phyloP scores from a whole-genome alignment of 2,888 invertebrate genomes.

The Lutraria lutraria region DNA sequence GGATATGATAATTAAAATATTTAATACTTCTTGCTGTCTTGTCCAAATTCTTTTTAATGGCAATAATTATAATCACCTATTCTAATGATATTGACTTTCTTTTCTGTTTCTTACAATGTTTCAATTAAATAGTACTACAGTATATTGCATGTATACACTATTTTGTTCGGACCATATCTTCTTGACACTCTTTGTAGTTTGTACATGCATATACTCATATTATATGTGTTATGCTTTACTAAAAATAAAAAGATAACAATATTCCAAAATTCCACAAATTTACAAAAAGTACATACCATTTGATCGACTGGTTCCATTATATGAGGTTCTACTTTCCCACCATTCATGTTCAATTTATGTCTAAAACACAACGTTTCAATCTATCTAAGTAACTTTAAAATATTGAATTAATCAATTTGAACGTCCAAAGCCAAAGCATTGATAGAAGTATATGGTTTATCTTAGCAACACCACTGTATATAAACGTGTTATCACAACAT shows the following conservation, averaged over 20 bases:
- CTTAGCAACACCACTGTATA: background rate
- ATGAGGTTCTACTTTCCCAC: background rate
- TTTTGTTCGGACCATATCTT: background rate
- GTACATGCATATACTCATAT: background rate
- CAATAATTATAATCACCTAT: too few relatives aligned
- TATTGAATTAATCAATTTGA: background rate
- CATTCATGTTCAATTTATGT: background rate
- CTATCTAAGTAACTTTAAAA: background rate
- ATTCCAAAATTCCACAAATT: background rate
- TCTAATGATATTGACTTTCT: too few relatives aligned
- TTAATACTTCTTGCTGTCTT: too few relatives aligned
- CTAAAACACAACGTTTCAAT: background rate
- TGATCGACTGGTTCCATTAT: background rate
- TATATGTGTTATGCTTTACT: background rate
- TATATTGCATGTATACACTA: too few relatives aligned
- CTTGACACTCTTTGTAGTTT: background rate
- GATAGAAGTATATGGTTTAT: background rate
- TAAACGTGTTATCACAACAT: background rate
- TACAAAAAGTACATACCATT: conserved; percentile 1
- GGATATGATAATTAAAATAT: too few relatives aligned
- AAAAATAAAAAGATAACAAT: background rate
- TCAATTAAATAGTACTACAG: background rate
- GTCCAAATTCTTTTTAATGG: too few relatives aligned
- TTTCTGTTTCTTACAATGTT: too few relatives aligned
- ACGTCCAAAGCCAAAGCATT: background rate